phyloP scores from a whole-genome alignment of 1,140 invertebrate genomes.

The Ladona fulva region DNA sequence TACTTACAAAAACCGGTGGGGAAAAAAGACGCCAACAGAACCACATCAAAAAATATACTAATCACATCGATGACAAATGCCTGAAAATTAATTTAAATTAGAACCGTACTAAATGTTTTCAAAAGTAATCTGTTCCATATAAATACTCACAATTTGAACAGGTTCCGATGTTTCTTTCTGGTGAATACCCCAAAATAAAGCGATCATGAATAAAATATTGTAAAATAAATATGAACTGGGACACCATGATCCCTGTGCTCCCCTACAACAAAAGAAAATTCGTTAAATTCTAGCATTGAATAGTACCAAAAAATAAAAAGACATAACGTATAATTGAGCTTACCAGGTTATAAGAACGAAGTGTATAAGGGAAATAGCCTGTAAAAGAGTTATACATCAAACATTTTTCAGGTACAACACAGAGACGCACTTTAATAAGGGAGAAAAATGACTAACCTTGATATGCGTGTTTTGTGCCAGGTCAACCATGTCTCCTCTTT shows the following conservation, averaged over 20 bases:
- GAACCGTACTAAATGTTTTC: background rate
- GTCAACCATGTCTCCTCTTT: background rate
- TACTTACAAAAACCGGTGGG: background rate
- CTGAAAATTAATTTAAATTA: background rate
- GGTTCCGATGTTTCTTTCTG: background rate
- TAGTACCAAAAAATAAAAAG: background rate
- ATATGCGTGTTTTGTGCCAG: background rate
- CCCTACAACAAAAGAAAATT: background rate
- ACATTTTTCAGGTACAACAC: background rate
- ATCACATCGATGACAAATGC: constrained; percentile 12
- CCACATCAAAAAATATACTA: constrained; percentile 12
- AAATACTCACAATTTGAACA: background rate
- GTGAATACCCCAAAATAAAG: background rate
- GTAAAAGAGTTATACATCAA: background rate
- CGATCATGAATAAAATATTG: background rate
- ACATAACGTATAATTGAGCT: background rate
- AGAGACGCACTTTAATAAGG: background rate
- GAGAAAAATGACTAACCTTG: background rate
- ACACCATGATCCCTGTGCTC: background rate
- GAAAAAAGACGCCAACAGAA: background rate
- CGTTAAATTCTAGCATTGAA: background rate
- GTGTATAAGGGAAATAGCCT: background rate
- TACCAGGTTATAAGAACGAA: background rate
- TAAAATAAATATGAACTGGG: background rate
- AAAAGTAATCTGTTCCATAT: background rate